Conservation (phyloP, 2,888 invertebrate species). For the Idaea straminata region DNA sequence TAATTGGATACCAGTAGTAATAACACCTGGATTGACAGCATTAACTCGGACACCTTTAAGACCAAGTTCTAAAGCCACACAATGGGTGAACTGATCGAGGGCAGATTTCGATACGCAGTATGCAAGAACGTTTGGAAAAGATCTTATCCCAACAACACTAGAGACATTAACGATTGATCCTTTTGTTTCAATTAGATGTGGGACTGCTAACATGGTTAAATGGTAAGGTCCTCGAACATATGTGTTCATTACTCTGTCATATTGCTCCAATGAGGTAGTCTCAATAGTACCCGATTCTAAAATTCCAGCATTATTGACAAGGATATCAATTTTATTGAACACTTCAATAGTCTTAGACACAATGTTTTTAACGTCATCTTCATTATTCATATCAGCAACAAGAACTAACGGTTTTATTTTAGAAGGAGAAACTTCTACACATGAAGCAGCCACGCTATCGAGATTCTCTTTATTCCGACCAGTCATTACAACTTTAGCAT, state of each 20-base stretch:
- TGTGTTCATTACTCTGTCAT: conserved; percentile 89
- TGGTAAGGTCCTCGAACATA: conserved; percentile 88
- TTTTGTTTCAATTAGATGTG: conserved; percentile 86
- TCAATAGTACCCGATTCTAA: conserved; percentile 87
- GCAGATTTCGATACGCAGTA: conserved; percentile 97
- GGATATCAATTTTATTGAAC: conserved; percentile 84
- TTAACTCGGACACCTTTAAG: conserved; percentile 91
- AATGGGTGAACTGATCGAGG: conserved; percentile 95
- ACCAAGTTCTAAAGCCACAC: conserved; percentile 92
- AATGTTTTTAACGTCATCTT: conserved; percentile 81
- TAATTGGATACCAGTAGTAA: conserved; percentile 92
- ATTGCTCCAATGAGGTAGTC: conserved; percentile 87
- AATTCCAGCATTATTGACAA: conserved; percentile 91
- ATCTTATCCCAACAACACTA: conserved; percentile 83
- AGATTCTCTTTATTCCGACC: conserved; percentile 85
- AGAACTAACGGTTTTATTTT: conserved; percentile 69
- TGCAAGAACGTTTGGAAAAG: conserved; percentile 91
- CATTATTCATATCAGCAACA: conserved; percentile 82
- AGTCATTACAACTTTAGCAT: conserved; percentile 80
- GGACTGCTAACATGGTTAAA: conserved; percentile 89
- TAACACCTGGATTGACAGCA: conserved; percentile 95
- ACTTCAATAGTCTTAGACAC: conserved; percentile 82
- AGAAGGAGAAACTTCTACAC: conserved; percentile 51
- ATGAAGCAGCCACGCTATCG: conserved; percentile 78
- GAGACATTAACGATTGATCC: conserved; percentile 94